Conservation (phyloP, 1,140 invertebrate genomes). For the Drosophila kepulauana region DNA sequence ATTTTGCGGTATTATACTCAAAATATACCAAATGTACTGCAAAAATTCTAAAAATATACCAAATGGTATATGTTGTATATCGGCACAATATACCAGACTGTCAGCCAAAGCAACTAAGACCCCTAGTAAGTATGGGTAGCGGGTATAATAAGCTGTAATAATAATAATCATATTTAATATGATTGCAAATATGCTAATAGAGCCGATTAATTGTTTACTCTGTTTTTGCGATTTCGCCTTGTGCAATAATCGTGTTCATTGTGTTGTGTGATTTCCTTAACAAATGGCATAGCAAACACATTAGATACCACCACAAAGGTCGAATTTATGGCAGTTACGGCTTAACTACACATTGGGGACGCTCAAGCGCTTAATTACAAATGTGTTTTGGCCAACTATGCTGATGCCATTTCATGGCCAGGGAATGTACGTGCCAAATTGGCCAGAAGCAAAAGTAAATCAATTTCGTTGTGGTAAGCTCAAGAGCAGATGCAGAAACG, state of each 20-base stretch:
- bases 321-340: conserved; percentile 61
- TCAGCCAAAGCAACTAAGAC: too few species aligned
- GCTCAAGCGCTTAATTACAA: conserved; percentile 67
- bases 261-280: conserved; percentile 26
- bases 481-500: conserved; percentile 35
- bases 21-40: too few species aligned
- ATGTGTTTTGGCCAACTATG: conserved; percentile 51
- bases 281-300: conserved; percentile 46
- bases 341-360: conserved; percentile 71
- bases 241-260: not conserved
- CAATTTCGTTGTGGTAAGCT: conserved; percentile 57
- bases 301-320: conserved; percentile 43
- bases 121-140: too few species aligned
- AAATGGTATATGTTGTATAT: too few species aligned
- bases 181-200: not conserved
- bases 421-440: conserved; percentile 66
- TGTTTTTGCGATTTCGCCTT: not conserved
- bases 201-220: conserved; percentile 4
- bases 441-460: conserved; percentile 68
- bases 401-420: conserved; percentile 44
- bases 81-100: too few species aligned
- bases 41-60: too few species aligned
- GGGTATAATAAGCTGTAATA: not conserved
- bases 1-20: too few species aligned
- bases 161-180: not conserved